phyloP scores from a whole-genome alignment of 2,797 vertebrate genomes.

The Myripristis jacobus region DNA sequence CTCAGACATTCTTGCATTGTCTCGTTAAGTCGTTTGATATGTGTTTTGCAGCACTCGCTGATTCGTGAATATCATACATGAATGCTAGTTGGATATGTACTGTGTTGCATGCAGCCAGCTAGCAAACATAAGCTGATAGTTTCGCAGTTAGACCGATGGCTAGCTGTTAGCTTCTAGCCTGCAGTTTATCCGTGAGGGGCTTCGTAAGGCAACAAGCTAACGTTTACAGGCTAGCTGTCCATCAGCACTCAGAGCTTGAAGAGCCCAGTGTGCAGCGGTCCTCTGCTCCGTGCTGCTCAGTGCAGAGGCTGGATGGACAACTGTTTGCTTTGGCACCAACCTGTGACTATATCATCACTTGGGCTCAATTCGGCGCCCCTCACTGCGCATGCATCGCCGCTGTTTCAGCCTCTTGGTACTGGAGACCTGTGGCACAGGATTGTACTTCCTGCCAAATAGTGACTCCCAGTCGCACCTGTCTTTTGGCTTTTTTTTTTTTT shows the following conservation, averaged over 20 bases:
- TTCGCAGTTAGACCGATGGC: constrained; percentile 21
- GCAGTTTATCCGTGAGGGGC: neutral
- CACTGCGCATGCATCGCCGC: constrained; percentile 49
- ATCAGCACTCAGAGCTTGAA: neutral
- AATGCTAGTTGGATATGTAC: neutral
- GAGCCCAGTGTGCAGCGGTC: no score
- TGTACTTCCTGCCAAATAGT: constrained; percentile 72
- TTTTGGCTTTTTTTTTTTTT: constrained; percentile 3
- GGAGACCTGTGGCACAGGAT: constrained; percentile 33
- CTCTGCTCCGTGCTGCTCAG: no score
- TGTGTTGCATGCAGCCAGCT: neutral
- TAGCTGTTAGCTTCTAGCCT: constrained; percentile 45
- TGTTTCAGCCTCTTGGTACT: neutral
- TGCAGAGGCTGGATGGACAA: neutral
- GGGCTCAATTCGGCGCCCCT: constrained; percentile 40
- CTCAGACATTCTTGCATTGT: neutral
- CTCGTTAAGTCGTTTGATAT: neutral
- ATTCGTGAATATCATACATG: neutral
- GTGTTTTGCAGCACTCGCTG: neutral
- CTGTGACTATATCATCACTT: constrained; percentile 46
- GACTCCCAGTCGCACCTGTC: neutral
- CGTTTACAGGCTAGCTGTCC: neutral
- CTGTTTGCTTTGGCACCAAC: constrained; percentile 32
- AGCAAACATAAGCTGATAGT: constrained; percentile 28
- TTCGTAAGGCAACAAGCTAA: neutral